Evolutionary conservation across 2,113 vertebrate species (phyloP).

Genomic region (cattle (Bos taurus)): ARS-UCD2.0 NC_037347.1:9452501-9453000

Average conservation of each 20-base stretch:
- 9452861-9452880: background rate
- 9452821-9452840: background rate
- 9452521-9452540: too few species aligned
- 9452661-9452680: background rate
- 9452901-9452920: background rate
- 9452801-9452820: background rate
- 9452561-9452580: too few species aligned
- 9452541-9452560: too few species aligned
- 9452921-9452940: background rate
- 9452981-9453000: background rate
- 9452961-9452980: background rate
- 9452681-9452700: background rate
- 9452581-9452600: too few species aligned
- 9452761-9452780: background rate
- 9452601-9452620: background rate
- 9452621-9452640: background rate
- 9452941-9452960: background rate
- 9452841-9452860: background rate
- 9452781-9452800: background rate
- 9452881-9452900: background rate
- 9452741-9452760: background rate
- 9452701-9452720: background rate
- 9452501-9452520: too few species aligned
- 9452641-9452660: background rate
- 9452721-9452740: background rate